phyloP scores from a whole-genome alignment of 2,797 vertebrate genomes.

The Myiotriccus ornatus region DNA sequence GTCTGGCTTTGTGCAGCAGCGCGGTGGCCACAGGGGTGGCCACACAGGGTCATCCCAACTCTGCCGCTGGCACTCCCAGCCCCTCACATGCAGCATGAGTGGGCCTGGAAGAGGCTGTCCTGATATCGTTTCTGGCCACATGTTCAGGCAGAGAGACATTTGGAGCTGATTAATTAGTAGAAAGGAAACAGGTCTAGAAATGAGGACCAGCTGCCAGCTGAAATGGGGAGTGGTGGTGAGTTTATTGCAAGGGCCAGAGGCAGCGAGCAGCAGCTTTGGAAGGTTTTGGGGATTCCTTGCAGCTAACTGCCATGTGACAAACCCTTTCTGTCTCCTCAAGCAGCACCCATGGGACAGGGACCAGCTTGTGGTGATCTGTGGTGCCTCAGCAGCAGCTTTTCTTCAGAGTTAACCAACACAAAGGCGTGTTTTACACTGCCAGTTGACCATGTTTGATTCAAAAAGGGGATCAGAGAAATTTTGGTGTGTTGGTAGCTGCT shows the following conservation, averaged over 20 bases:
- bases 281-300: not conserved
- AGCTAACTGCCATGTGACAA: not conserved
- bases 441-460: not conserved
- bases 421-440: not conserved
- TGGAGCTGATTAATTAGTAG: slow-evolving; percentile 57
- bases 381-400: not conserved
- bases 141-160: slow-evolving; percentile 14
- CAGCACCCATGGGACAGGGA: not conserved
- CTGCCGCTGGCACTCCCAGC: not conserved
- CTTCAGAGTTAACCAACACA: not conserved
- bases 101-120: not conserved
- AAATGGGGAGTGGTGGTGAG: not conserved
- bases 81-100: not conserved
- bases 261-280: not conserved
- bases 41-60: not conserved
- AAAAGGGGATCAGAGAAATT: not conserved
- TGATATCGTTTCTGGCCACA: not conserved
- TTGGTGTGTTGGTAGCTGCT: not conserved
- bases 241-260: slow-evolving; percentile 37
- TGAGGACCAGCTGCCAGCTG: slow-evolving; percentile 27
- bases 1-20: not conserved
- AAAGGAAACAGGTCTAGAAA: slow-evolving; percentile 45
- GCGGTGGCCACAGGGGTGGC: not conserved
- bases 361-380: not conserved
- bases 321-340: not conserved